Percentiles rank a stretch among this genome's conserved stretches.
These are phyloP conservation scores for Otocyon megalotis DNA, from an alignment of 2,113 vertebrate species.

Conservation along the genomic window DNA sequence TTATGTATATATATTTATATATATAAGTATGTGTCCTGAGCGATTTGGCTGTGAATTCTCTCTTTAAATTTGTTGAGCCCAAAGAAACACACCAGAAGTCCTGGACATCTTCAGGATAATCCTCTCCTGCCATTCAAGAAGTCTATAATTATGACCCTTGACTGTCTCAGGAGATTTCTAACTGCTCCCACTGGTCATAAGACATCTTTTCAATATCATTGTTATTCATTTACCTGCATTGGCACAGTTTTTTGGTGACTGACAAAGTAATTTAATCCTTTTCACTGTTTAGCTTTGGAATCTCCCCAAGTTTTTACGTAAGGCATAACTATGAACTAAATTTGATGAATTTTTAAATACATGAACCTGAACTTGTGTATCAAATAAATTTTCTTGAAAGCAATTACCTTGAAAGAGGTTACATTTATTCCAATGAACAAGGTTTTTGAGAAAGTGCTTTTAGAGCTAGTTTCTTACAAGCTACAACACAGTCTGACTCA, in stretches of 20 bases:
- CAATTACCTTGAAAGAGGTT: background rate
- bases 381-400: slow-evolving; percentile 42
- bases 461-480: slow-evolving; percentile 32
- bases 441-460: background rate
- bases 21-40: background rate
- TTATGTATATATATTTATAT: background rate
- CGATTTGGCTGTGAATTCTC: background rate
- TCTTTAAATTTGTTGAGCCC: slow-evolving; percentile 44
- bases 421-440: slow-evolving; percentile 32
- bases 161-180: background rate
- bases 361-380: slow-evolving; percentile 43
- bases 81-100: slow-evolving; percentile 38
- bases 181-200: background rate
- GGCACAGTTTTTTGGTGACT: slow-evolving; percentile 45
- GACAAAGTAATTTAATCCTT: slow-evolving; percentile 49
- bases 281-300: slow-evolving; percentile 48
- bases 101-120: slow-evolving; percentile 19
- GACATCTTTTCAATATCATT: background rate
- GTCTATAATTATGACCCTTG: background rate
- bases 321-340: slow-evolving; percentile 37
- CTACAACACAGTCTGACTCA: background rate
- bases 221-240: background rate
- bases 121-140: slow-evolving; percentile 4
- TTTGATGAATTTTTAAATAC: slow-evolving; percentile 27
- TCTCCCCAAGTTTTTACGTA: slow-evolving; percentile 27